Percentiles rank a stretch among this genome's conserved stretches.
phyloP scores from a whole-genome alignment of 2,797 vertebrate species.

The Poecilia gillii region DNA sequence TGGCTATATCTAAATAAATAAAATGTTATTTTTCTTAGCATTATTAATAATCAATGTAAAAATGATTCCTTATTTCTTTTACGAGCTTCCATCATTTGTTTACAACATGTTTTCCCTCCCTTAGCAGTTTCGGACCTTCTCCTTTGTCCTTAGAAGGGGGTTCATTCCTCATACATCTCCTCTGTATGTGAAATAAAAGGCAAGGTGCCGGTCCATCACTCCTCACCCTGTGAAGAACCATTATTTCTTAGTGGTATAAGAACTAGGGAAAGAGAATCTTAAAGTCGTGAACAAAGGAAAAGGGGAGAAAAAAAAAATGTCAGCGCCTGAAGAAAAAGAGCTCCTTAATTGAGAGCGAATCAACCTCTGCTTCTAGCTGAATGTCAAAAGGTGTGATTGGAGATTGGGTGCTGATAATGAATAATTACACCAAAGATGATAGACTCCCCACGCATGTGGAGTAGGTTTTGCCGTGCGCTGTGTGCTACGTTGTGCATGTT shows the following conservation, averaged over 20 bases:
- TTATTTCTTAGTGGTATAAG: conserved; percentile 60
- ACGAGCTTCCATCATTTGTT: not conserved
- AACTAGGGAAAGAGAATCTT: conserved; percentile 38
- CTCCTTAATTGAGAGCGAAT: conserved; percentile 73
- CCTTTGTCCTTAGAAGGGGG: not conserved
- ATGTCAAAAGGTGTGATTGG: conserved; percentile 77
- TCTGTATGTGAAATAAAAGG: conserved; percentile 3
- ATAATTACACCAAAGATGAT: conserved; percentile 69
- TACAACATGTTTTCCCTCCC: not conserved
- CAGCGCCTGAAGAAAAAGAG: conserved; percentile 62
- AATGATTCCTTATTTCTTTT: not conserved
- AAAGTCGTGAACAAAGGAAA: conserved; percentile 45
- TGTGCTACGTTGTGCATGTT: conserved; percentile 20
- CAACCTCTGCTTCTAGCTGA: conserved; percentile 65
- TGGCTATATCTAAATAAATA: not conserved
- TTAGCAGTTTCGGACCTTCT: conserved; percentile 1
- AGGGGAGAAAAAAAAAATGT: conserved; percentile 40
- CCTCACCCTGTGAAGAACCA: conserved; percentile 29
- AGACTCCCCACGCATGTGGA: conserved; percentile 10
- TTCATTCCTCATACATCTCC: not conserved
- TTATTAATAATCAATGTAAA: not conserved
- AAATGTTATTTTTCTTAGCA: not conserved
- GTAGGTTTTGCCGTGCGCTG: not conserved
- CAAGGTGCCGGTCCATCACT: conserved; percentile 39
- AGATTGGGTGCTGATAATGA: conserved; percentile 76